Evolutionary conservation across 1,140 invertebrate genomes (phyloP).

Genomic region (Camponotus vicinus): DNA sequence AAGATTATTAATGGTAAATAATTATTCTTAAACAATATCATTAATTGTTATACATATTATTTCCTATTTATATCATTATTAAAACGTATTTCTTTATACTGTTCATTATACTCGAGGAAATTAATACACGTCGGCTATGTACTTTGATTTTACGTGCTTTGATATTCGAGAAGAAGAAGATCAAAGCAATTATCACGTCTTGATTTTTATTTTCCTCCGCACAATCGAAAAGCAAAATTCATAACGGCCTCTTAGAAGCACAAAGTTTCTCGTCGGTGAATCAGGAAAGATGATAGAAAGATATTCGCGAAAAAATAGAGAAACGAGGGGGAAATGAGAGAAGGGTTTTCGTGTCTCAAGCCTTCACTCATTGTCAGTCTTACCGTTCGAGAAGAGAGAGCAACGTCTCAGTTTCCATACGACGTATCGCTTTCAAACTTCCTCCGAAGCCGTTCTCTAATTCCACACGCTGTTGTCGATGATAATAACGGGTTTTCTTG

Average conservation of each 20-base stretch:
- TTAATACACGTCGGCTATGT: background rate
- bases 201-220: conserved; percentile 4
- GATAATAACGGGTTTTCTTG: conserved; percentile 66
- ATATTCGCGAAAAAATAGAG: background rate
- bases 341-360: conserved; percentile 67
- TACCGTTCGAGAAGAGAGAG: conserved; percentile 20
- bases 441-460: conserved; percentile 64
- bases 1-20: background rate
- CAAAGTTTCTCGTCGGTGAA: conserved; percentile 12
- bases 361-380: conserved; percentile 58
- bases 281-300: conserved; percentile 4
- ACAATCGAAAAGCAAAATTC: conserved; percentile 57
- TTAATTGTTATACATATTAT: conserved; percentile 17
- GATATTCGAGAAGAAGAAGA: conserved; percentile 15
- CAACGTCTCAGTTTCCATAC: conserved; percentile 69
- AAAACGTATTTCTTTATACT: background rate
- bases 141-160: conserved; percentile 12
- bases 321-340: conserved; percentile 57
- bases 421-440: conserved; percentile 65
- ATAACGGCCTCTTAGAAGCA: conserved; percentile 29
- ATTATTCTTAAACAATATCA: conserved; percentile 2
- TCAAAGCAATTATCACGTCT: conserved; percentile 24
- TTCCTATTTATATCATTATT: background rate
- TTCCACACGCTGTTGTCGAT: conserved; percentile 55
- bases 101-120: background rate